Conservation (phyloP, 1,140 invertebrate genomes). For the Fopius arisanus region DNA sequence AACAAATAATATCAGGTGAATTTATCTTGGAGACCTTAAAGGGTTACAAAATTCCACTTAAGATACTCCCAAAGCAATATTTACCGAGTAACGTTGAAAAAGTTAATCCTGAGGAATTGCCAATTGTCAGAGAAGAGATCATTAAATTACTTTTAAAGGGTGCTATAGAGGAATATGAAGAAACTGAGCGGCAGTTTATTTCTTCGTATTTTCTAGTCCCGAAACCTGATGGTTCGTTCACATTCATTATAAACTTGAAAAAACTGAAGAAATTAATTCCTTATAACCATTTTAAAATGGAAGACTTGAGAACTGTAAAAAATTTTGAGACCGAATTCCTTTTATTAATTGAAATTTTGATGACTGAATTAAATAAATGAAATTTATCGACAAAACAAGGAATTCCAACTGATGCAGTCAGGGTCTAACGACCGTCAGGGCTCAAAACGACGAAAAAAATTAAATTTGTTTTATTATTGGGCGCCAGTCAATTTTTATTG, state of each 20-base stretch:
- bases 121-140: not conserved
- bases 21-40: constrained; percentile 20
- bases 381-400: no score
- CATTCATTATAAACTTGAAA: not conserved
- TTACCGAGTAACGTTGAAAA: not conserved
- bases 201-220: not conserved
- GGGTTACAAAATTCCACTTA: not conserved
- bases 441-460: no score
- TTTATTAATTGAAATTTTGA: no score
- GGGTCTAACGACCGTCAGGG: no score
- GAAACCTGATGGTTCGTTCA: not conserved
- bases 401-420: no score
- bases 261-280: not conserved
- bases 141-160: not conserved
- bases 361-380: no score
- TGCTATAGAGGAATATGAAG: not conserved
- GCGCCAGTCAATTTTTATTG: no score
- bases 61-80: not conserved
- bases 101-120: not conserved
- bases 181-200: not conserved
- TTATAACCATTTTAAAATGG: not conserved
- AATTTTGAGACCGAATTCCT: no score
- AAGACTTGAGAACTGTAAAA: not conserved
- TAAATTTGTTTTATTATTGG: no score
- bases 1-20: constrained; percentile 19